Conservation (phyloP, 2,113 vertebrate genomes). For the Recurvirostra avosetta region DNA sequence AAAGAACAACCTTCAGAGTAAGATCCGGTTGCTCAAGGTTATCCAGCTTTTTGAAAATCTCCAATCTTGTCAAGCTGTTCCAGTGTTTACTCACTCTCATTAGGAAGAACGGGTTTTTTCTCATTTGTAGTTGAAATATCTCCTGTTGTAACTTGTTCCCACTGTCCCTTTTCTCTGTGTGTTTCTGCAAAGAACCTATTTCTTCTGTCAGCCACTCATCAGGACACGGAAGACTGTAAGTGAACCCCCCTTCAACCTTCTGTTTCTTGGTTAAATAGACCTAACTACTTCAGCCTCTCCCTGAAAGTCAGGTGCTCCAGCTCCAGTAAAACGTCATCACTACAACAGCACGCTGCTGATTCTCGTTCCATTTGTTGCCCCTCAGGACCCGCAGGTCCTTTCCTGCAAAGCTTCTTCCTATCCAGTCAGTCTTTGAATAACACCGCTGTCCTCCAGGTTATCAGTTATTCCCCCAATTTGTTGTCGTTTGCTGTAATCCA, state of each 20-base stretch:
- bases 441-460: background rate
- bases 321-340: background rate
- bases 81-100: background rate
- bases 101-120: background rate
- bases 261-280: background rate
- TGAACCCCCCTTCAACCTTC: background rate
- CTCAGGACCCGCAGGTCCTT: fast-evolving
- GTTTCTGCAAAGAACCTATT: background rate
- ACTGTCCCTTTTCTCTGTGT: background rate
- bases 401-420: background rate
- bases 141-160: background rate
- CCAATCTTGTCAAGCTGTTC: background rate
- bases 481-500: background rate
- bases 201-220: background rate
- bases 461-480: background rate
- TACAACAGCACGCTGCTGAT: background rate
- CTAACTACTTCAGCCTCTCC: background rate
- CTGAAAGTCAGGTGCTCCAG: fast-evolving
- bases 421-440: background rate
- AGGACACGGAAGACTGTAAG: background rate
- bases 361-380: background rate
- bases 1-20: background rate
- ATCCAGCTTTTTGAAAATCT: background rate
- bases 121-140: background rate
- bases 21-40: background rate